A percentile compares a stretch with the other conserved stretches of the same genome.
These are phyloP conservation scores for Oncopodura yosiiana DNA, from an alignment of 1,140 invertebrate genomes.

Conservation along the genomic window DNA sequence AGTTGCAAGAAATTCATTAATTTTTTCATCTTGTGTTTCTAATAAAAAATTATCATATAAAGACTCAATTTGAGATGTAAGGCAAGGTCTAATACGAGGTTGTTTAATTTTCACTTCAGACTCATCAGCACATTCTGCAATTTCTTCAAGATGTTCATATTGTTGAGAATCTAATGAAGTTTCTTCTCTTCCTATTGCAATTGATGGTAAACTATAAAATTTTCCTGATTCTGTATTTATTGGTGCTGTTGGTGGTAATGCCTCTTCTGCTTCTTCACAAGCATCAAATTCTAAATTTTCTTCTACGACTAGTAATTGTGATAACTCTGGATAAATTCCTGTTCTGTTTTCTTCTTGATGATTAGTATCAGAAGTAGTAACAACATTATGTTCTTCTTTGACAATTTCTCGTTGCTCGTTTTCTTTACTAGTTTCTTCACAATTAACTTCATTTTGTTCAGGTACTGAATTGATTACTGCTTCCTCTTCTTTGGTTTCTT, in stretches of 20 bases:
- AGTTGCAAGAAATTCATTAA: conserved; percentile 20
- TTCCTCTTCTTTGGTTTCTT: too few relatives aligned
- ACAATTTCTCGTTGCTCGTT: too few relatives aligned
- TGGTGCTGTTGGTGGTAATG: conserved; percentile 10
- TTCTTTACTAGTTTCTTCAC: too few relatives aligned
- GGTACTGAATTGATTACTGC: too few relatives aligned
- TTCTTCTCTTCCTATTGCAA: conserved; percentile 4
- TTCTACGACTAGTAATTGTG: not conserved
- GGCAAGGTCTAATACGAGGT: not conserved
- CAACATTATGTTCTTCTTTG: too few relatives aligned
- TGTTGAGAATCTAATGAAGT: not conserved
- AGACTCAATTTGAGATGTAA: conserved; percentile 6
- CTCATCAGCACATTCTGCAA: conserved; percentile 3
- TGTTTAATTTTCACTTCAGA: not conserved
- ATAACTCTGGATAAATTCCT: not conserved
- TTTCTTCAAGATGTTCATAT: not conserved
- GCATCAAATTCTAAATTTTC: conserved; percentile 10
- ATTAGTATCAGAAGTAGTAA: too few relatives aligned
- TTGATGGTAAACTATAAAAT: conserved; percentile 18
- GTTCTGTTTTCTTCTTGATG: not conserved
- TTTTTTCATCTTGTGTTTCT: conserved; percentile 19
- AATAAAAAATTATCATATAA: conserved; percentile 29
- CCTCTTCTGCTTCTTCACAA: conserved; percentile 32
- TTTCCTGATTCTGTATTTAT: conserved; percentile 11
- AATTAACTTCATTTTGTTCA: too few relatives aligned